Evolutionary conservation across 2,113 vertebrate genomes (phyloP).

Genomic region (Muscicapa adusta): DNA sequence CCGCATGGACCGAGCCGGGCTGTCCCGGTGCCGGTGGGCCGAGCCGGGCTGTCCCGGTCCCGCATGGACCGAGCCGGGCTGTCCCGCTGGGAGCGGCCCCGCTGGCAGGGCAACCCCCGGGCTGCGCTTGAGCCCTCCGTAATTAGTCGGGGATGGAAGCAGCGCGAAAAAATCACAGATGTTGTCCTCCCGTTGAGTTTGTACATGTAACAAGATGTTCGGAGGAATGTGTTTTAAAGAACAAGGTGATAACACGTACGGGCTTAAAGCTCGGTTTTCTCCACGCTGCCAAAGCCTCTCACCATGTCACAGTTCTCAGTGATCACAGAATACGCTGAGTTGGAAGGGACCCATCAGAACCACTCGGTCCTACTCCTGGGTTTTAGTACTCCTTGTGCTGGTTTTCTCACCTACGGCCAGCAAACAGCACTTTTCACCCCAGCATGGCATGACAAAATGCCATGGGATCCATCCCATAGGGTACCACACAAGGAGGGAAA

Average conservation of each 20-base stretch:
- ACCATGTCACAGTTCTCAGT: not conserved
- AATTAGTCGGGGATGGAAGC: not conserved
- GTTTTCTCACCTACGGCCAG: not conserved
- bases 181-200: not conserved
- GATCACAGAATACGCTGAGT: not conserved
- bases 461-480: fast-evolving
- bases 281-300: not conserved
- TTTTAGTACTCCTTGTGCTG: not conserved
- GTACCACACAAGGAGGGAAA: not conserved
- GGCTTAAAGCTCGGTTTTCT: not conserved
- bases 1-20: fast-evolving
- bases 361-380: not conserved
- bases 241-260: not conserved
- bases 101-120: not conserved
- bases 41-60: too few species aligned
- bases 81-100: not conserved
- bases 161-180: not conserved
- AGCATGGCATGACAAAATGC: not conserved
- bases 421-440: not conserved
- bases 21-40: not conserved
- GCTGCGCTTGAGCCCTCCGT: not conserved
- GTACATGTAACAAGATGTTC: not conserved
- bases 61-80: not conserved
- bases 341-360: not conserved
- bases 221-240: not conserved